phyloP scores from a whole-genome alignment of 1,140 invertebrate genomes.

The Drosophila albomicans region DNA sequence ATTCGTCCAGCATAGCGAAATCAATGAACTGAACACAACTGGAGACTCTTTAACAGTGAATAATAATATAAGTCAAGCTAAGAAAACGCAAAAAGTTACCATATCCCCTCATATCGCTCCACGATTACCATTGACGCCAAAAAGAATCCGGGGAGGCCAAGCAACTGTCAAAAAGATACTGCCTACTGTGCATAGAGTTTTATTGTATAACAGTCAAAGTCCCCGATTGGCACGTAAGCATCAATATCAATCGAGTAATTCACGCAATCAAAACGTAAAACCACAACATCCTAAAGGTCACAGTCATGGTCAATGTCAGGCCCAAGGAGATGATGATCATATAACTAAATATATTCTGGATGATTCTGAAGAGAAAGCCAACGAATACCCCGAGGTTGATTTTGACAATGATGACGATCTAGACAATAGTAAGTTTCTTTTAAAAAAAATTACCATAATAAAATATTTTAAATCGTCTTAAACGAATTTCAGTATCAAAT shows the following conservation, averaged over 20 bases:
- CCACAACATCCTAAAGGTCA: constrained; percentile 39
- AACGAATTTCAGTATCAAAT: constrained; percentile 65
- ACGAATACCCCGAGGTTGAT: constrained; percentile 59
- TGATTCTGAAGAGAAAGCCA: constrained; percentile 44
- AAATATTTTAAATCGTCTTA: not conserved
- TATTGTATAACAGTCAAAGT: constrained; percentile 77
- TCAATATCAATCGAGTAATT: constrained; percentile 35
- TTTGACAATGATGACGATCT: constrained; percentile 74
- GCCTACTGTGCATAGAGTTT: constrained; percentile 70
- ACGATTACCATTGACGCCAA: constrained; percentile 59
- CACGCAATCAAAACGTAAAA: constrained; percentile 49
- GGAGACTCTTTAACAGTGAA: constrained; percentile 42
- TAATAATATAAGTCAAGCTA: constrained; percentile 46
- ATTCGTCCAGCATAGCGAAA: constrained; percentile 40
- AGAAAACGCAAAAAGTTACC: constrained; percentile 21
- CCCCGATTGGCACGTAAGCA: constrained; percentile 69
- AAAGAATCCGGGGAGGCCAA: constrained; percentile 51
- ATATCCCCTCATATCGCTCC: constrained; percentile 21
- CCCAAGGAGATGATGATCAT: constrained; percentile 18
- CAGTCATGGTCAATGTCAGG: not conserved
- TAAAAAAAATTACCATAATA: not conserved
- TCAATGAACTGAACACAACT: constrained; percentile 26
- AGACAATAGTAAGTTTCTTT: constrained; percentile 63
- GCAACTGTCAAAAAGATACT: constrained; percentile 56
- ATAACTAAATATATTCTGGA: constrained; percentile 49